Evolutionary conservation across 2,797 vertebrate species (phyloP).

Genomic region (Argyrosomus regius): DNA sequence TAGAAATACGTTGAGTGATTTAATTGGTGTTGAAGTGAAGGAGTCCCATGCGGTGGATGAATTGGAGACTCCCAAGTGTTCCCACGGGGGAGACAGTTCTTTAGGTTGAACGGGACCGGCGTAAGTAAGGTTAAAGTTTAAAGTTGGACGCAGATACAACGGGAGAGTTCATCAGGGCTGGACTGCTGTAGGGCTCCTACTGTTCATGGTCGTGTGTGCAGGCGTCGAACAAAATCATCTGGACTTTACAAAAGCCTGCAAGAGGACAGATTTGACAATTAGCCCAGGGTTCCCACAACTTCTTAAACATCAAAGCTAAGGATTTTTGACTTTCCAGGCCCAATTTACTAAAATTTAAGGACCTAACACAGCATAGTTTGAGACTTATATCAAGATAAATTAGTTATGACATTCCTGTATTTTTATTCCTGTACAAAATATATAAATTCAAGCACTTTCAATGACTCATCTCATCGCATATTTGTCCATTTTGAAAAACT

Average conservation of each 20-base stretch:
- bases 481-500: no score
- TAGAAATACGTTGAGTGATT: slow-evolving; percentile 42
- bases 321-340: no score
- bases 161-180: slow-evolving; percentile 48
- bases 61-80: slow-evolving; percentile 37
- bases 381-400: no score
- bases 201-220: slow-evolving; percentile 45
- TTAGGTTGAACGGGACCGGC: slow-evolving; percentile 36
- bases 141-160: slow-evolving; percentile 17
- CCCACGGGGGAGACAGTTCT: slow-evolving; percentile 36
- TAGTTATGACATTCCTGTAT: no score
- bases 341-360: no score
- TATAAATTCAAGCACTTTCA: no score
- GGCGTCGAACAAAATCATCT: slow-evolving; percentile 27
- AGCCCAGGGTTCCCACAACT: not conserved
- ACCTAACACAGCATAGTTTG: no score
- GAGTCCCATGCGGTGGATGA: slow-evolving; percentile 64
- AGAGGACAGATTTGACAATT: slow-evolving; percentile 4
- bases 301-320: no score
- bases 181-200: slow-evolving; percentile 62
- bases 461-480: no score
- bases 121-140: slow-evolving; percentile 24
- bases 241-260: slow-evolving; percentile 50
- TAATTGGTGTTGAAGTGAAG: slow-evolving; percentile 20
- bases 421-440: not conserved